A percentile compares a stretch with the other conserved stretches of the same genome.
These are phyloP conservation scores for Agonopterix subpropinquella DNA, from an alignment of 2,888 invertebrate genomes.

Conservation along the genomic window DNA sequence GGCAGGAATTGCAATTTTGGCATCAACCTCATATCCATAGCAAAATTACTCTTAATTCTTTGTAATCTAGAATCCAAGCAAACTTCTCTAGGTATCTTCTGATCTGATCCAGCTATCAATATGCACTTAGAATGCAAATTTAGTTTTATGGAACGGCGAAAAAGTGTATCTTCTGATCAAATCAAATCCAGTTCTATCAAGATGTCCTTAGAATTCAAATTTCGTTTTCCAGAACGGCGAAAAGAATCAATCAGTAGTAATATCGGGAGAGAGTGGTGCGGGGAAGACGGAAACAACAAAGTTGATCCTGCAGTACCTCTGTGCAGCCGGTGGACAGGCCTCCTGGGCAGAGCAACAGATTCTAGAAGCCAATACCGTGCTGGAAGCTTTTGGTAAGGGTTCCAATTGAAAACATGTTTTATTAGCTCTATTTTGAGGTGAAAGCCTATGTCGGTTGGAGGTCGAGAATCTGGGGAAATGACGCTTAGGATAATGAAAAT, in stretches of 20 bases:
- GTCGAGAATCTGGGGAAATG: no score
- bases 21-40: no score
- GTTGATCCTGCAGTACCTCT: conserved; percentile 92
- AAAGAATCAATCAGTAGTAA: conserved; percentile 87
- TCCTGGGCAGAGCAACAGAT: conserved; percentile 98
- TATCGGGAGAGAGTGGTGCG: conserved; percentile 94
- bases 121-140: background rate
- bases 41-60: no score
- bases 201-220: background rate
- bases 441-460: no score
- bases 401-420: no score
- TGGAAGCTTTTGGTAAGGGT: conserved; percentile 92
- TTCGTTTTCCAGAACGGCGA: conserved; percentile 50
- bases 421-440: no score
- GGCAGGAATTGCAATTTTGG: no score
- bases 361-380: conserved; percentile 93
- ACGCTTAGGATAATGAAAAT: no score
- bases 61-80: no score
- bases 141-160: conserved; percentile 50
- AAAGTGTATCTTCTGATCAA: conserved; percentile 16
- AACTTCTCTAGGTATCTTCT: no score
- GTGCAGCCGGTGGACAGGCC: conserved; percentile 83
- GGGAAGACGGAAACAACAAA: conserved; percentile 96
- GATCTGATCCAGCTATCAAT: no score
- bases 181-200: no score